Base-by-base conservation (phyloP, 2,888 invertebrate species). In the Argyresthia albistria region DNA sequence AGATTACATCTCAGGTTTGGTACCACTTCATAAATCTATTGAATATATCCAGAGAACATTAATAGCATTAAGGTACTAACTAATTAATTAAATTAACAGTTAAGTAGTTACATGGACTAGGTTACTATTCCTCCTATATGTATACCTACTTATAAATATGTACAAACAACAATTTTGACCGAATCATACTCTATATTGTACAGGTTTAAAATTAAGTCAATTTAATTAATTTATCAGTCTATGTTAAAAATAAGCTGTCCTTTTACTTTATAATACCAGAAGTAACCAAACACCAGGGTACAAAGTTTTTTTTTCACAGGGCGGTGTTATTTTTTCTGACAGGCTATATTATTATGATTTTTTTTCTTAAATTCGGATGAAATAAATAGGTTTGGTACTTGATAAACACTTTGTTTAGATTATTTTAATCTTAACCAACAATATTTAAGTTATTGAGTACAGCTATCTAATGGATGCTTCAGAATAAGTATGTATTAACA, bases 401-500 rank as follows among this genome's bases (percentile, higher is more conserved):
- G 6, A 25, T 4, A 25, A 25, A 25, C 25, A 25, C 25, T 25
- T 25, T 25, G 25, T 4, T 4, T 25, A 25, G 25, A 25, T 25
- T 2, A 6, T 25, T 25, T 25, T 4, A 25, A 25, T 25, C 25
- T 25, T 25, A 25, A 25, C 25, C 25, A 25, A 25, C 6, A 25
- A 25, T 25, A 25, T 25, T 25, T 6, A 25, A 25, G 25, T 25
- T 25, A 15, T 35, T 6, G n/a, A 25, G 8, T 43, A 50, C 50
- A 80, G 74, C 80, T 86, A 86, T 78, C 86, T 84, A 63, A 86
- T 74, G 11, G 79, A 74, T 1, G 75, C 70, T 49, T 76, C 80
- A 1, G 75, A 73, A 55, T 73, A 78, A 55, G 73, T 77, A 55
- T 76, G 73, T 63, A 83, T 59, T 51, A 80, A 58, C 54, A 80